Percentiles rank a stretch among this genome's conserved stretches.
Conservation (phyloP, 2,888 invertebrate species). For the Digitonthophagus gazella region DNA sequence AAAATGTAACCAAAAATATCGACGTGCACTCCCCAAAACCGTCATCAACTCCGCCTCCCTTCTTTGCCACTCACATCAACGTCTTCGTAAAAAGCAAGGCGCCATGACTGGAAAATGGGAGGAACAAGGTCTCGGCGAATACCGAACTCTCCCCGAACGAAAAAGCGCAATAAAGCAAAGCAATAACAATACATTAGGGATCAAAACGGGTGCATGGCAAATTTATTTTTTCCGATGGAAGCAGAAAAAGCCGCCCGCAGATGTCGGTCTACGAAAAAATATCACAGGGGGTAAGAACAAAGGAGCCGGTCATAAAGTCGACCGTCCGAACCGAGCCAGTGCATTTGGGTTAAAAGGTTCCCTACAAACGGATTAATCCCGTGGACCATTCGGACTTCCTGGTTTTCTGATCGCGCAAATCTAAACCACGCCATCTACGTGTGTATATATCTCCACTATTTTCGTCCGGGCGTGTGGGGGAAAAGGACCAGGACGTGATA, state of each 20-base stretch:
- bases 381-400: constrained; percentile 41
- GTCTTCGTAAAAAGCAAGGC: not conserved
- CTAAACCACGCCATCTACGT: not conserved
- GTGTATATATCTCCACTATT: not conserved
- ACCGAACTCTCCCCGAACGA: constrained; percentile 11
- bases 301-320: constrained; percentile 34
- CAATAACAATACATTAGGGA: constrained; percentile 25
- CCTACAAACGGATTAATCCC: constrained; percentile 42
- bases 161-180: constrained; percentile 20
- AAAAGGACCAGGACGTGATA: not conserved
- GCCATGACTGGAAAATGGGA: not conserved
- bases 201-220: constrained; percentile 15
- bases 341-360: constrained; percentile 43
- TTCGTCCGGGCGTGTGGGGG: not conserved
- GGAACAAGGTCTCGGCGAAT: constrained; percentile 1
- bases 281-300: constrained; percentile 1
- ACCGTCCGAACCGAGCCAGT: constrained; percentile 36
- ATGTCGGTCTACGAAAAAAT: not conserved
- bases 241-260: constrained; percentile 9
- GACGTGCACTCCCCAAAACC: not conserved
- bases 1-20: not conserved
- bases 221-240: constrained; percentile 18
- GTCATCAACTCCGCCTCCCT: not conserved
- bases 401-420: constrained; percentile 29
- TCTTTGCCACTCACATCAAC: not conserved